phyloP scores from a whole-genome alignment of 2,888 invertebrate species.

The Teleiodes luculella region DNA sequence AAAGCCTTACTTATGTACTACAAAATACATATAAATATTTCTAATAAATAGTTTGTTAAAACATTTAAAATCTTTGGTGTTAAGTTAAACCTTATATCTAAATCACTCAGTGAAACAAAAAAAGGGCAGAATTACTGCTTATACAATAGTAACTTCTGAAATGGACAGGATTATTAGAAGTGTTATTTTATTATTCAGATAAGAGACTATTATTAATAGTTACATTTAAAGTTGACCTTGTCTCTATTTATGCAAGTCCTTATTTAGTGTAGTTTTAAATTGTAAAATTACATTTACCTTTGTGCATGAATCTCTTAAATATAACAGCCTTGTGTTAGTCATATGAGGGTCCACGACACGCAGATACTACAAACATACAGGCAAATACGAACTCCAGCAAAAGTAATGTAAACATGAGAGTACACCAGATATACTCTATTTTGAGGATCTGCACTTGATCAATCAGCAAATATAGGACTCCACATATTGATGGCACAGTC shows the following conservation, averaged over 20 bases:
- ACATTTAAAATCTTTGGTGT: slow-evolving; percentile 1
- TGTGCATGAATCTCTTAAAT: not conserved
- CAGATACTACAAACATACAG: slow-evolving; percentile 83
- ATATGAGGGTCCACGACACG: slow-evolving; percentile 81
- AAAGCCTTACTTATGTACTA: not conserved
- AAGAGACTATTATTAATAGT: no score
- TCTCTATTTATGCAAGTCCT: no score
- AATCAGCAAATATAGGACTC: slow-evolving; percentile 90
- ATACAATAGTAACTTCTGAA: no score
- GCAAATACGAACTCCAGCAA: slow-evolving; percentile 90
- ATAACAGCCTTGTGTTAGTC: slow-evolving; percentile 45
- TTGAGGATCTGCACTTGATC: slow-evolving; percentile 93
- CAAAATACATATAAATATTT: no score
- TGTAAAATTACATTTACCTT: no score
- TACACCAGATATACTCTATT: slow-evolving; percentile 93
- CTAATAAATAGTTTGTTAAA: not conserved
- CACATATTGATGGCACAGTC: slow-evolving; percentile 90
- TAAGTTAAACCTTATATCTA: not conserved
- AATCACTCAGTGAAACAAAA: not conserved
- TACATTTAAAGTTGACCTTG: no score
- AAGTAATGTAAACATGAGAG: slow-evolving; percentile 90
- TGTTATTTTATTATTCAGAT: no score
- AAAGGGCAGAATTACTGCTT: not conserved
- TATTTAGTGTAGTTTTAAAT: no score
- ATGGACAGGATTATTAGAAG: no score